Evolutionary conservation across 2,113 vertebrate species (phyloP), one percentile per base, ranked within the genome.

Genomic region (Sebastes fasciatus): DNA sequence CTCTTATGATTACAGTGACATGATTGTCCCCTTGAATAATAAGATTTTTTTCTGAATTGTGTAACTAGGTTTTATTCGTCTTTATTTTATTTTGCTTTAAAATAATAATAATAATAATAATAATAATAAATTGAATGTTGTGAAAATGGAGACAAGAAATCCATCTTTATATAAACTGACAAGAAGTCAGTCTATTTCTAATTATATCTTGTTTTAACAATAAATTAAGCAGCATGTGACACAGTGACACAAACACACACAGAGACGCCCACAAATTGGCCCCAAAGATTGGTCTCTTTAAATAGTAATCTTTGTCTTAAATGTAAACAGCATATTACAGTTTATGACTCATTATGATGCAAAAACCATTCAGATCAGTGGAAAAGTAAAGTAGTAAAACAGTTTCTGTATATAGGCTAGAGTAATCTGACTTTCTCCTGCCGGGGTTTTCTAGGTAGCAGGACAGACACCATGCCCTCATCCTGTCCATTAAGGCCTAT

Each of bases 401-500:
- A 11, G 8, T n/a, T n/a, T 26, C 40, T 66, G 14, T 23, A 16
- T 5, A 2, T 46, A 34, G 34, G 34, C 34, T 34, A 34, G 34
- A 34, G 34, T 13, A 45, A 12, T 65, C 1, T 57, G 8, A 72
- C 23, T 65, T 81, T 74, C 19, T 2, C 55, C 19, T 34, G 21
- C 6, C 67, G 46, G 26, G 3, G 26, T 67, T 65, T 52, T 84
- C 19, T 61, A 57, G 12, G 17, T 45, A 11, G 26, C 16, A 79
- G 26, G 70, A 87, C 68, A 67, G 84, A 48, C 60, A 46, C 5
- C 57, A 6, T 2, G 26, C 2, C 46, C 49, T 40, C 26, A 26
- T 71, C 63, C 57, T n/a, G 34, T 43, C 48, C 19, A 46, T 77
- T 42, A 83, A 80, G 1, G 16, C 52, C 46, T 8, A n/a, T 45